A percentile compares a stretch with the other conserved stretches of the same genome.
Evolutionary conservation across 2,888 invertebrate genomes (phyloP).

Genomic region (Leptothorax acervorum): DNA sequence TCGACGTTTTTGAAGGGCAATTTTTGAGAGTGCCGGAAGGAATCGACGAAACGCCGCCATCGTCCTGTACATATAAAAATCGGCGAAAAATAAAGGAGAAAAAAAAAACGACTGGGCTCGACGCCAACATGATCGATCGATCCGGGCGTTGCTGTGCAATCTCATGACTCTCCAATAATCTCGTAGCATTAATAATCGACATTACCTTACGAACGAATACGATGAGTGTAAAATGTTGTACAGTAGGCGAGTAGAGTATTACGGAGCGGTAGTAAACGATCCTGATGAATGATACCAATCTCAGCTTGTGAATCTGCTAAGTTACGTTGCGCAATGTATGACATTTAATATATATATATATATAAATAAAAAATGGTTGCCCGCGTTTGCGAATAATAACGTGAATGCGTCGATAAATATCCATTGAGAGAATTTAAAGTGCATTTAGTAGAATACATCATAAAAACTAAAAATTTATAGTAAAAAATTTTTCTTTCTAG

Average conservation of each 20-base stretch:
- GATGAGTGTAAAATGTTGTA: constrained; percentile 85
- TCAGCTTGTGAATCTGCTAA: constrained; percentile 85
- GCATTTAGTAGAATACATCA: neutral
- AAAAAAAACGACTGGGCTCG: constrained; percentile 63
- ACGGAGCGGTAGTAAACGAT: constrained; percentile 76
- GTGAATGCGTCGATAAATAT: constrained; percentile 68
- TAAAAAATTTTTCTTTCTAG: neutral
- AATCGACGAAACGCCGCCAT: constrained; percentile 24
- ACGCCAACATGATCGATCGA: constrained; percentile 50
- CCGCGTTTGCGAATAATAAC: constrained; percentile 48
- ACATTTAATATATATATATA: constrained; percentile 71
- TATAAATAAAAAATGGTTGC: constrained; percentile 65
- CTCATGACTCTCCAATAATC: constrained; percentile 85
- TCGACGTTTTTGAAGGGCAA: neutral
- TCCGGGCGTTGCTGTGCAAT: constrained; percentile 80
- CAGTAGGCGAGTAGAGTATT: constrained; percentile 85
- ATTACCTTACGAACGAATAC: constrained; percentile 76
- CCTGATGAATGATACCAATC: constrained; percentile 83
- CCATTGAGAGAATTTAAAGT: constrained; percentile 25
- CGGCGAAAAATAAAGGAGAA: constrained; percentile 11
- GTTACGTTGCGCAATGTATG: constrained; percentile 83
- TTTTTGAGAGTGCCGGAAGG: constrained; percentile 40
- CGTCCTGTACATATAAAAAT: constrained; percentile 51
- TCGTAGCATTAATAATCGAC: constrained; percentile 82
- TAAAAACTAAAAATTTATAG: neutral